phyloP scores from a whole-genome alignment of 2,888 invertebrate genomes.

The Nomada ruficornis region DNA sequence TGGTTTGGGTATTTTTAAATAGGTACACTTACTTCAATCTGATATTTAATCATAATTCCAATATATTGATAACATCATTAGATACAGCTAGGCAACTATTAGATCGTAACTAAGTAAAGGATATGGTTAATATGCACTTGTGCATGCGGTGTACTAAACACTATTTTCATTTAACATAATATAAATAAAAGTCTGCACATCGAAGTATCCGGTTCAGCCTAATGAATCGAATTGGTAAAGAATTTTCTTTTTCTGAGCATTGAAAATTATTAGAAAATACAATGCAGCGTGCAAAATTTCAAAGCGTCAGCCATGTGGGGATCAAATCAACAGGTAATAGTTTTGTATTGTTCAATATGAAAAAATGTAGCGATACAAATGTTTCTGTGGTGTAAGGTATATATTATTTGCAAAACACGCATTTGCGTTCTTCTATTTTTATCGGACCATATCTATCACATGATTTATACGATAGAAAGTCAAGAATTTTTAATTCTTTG shows the following conservation, averaged over 20 bases:
- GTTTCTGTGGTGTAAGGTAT: no score
- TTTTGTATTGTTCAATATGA: not conserved
- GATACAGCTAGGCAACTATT: slow-evolving; percentile 6
- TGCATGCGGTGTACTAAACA: slow-evolving; percentile 8
- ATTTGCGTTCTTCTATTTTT: no score
- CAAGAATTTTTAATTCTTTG: not conserved
- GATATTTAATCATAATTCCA: not conserved
- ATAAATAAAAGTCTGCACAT: slow-evolving; percentile 3
- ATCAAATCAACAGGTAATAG: not conserved
- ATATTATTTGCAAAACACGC: no score
- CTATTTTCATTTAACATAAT: not conserved
- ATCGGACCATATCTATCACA: no score
- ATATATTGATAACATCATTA: slow-evolving; percentile 14
- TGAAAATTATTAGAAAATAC: not conserved
- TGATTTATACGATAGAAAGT: no score
- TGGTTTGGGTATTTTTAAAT: slow-evolving; percentile 42
- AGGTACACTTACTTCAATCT: slow-evolving; percentile 1
- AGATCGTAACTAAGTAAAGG: slow-evolving; percentile 1
- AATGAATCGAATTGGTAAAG: not conserved
- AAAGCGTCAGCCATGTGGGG: not conserved
- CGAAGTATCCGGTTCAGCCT: not conserved
- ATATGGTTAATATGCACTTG: slow-evolving; percentile 16
- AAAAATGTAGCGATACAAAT: no score
- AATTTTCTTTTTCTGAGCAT: slow-evolving; percentile 3
- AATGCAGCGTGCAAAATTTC: not conserved